These are phyloP conservation scores for Calyptommatus sinebrachiatus DNA, from an alignment of 2,113 vertebrate species.

Conservation along the genomic window DNA sequence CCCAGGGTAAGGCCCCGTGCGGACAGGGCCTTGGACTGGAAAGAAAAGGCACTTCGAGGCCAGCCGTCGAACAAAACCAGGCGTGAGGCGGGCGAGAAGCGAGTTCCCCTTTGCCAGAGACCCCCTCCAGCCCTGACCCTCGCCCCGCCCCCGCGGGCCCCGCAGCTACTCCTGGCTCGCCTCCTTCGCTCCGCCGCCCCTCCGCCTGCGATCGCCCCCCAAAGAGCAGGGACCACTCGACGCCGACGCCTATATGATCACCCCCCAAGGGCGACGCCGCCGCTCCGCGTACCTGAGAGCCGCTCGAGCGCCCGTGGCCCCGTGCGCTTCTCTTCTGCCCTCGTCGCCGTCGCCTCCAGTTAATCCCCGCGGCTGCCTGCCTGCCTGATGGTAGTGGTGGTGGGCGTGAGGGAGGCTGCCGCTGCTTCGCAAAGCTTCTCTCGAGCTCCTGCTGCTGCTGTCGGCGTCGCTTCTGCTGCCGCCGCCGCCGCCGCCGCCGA, in stretches of 20 bases:
- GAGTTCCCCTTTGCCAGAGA: too few species aligned
- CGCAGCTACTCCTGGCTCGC: neutral
- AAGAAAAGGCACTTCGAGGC: too few species aligned
- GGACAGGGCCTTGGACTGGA: too few species aligned
- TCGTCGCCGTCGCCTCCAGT: slow-evolving; percentile 2
- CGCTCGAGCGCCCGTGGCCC: neutral
- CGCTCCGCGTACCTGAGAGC: neutral
- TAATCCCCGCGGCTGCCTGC: slow-evolving; percentile 6
- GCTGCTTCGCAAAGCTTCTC: slow-evolving; percentile 10
- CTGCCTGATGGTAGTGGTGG: neutral
- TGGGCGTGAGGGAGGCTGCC: slow-evolving; percentile 15
- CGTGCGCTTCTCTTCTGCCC: neutral
- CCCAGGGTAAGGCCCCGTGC: too few species aligned
- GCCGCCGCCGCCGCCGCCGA: slow-evolving; percentile 38
- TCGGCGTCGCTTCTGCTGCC: slow-evolving; percentile 22
- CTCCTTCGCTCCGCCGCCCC: neutral
- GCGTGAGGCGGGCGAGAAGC: neutral
- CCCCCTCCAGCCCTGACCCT: too few species aligned
- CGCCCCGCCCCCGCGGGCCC: too few species aligned
- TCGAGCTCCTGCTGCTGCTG: neutral
- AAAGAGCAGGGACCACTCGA: too few species aligned
- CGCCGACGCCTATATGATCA: neutral
- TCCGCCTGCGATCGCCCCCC: neutral
- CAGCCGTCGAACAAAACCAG: neutral
- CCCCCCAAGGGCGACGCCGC: too few species aligned